Base-by-base conservation (phyloP, 2,113 vertebrate species). In the Terrapene triunguis region DNA sequence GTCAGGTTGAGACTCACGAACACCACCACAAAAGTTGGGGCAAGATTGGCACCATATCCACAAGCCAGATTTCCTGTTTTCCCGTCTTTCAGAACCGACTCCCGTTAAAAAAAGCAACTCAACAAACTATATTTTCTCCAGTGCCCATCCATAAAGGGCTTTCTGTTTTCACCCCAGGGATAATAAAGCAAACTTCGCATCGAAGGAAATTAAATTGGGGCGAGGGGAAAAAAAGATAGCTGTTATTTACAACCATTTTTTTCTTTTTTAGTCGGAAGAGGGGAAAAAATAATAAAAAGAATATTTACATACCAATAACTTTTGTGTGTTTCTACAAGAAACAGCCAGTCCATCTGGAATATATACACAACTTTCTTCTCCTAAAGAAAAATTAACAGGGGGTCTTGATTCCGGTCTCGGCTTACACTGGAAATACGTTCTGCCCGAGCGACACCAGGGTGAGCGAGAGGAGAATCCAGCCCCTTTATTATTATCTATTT, bases 311-410 rank as follows among this genome's bases (percentile, higher is more conserved):
- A 80, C 59, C 51, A 79, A 83, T 92, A 85, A 89, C 82, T 44
- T n/a, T 32, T 74, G 82, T 89, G 91, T 80, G 78, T 93, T 93
- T 93, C 91, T 89, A 93, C 91, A 93, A 93, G 91, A 93, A 93
- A 93, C 91, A 89, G 87, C 91, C 91, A 93, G 88, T 92, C 91
- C 91, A 88, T 84, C 86, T 88, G 85, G 91, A 88, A 88, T 88
- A 92, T 84, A 85, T 89, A 85, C 74, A 93, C 91, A 93, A 89
- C 76, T 89, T 89, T 89, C 91, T 93, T 93, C 91, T 93, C 91
- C 91, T 92, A 85, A 89, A 85, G 87, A 93, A 93, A 92, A 93
- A 85, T 80, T 74, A 93, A 81, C n/a, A 72, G 65, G 65, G 62
- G 65, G n/a, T 72, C n/a, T 72, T 38, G 65, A 72, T 72, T 72